Base-by-base conservation (phyloP, 2,113 vertebrate species). In the Lamprotornis superbus region DNA sequence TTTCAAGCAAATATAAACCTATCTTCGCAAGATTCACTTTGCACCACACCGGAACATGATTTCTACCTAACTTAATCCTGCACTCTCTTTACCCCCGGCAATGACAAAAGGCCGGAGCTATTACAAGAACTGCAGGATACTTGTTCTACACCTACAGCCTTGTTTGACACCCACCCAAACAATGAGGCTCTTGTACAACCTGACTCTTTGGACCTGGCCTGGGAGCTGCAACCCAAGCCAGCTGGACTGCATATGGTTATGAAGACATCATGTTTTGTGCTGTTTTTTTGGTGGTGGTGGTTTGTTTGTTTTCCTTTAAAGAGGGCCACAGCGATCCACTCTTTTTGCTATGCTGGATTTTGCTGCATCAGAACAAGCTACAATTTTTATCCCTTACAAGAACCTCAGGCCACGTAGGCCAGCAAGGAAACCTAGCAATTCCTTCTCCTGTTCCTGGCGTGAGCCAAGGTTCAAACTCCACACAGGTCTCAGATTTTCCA, bases 381-480 rank as follows among this genome's bases (percentile, higher is more conserved):
- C 7, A 15, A 49, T 46, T 57, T 49, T 52, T 27, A 17, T 39
- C 4, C 0, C 16, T 75, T 56, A 24, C 57, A 46, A 22, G 30
- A 80, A 60, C 14, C 23, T 47, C 16, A 10, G 37, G 65, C 25
- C 0, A 0, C 0, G 2, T 0, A 37, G 10, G 20, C 33, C 1
- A 0, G 16, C 30, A 57, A 61, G 17, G 22, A 65, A 22, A 84
- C 7, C 9, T 1, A 37, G 21, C 0, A 0, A 77, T 23, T 47
- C 40, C 28, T 73, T 57, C 33, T 57, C 12, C 15, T 16, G 5
- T 61, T 40, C 24, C 14, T 8, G 46, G 49, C 2, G 3, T 24
- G 12, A 87, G 44, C 10, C 15, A 33, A 65, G 23, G 68, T 49
- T 44, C 68, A 65, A 52, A 50, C 12, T 37, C 28, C 33, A 67